A percentile compares a stretch with the other conserved stretches of the same genome.
Evolutionary conservation across 2,113 vertebrate genomes (phyloP).

Genomic region (Eonycteris spelaea): DNA sequence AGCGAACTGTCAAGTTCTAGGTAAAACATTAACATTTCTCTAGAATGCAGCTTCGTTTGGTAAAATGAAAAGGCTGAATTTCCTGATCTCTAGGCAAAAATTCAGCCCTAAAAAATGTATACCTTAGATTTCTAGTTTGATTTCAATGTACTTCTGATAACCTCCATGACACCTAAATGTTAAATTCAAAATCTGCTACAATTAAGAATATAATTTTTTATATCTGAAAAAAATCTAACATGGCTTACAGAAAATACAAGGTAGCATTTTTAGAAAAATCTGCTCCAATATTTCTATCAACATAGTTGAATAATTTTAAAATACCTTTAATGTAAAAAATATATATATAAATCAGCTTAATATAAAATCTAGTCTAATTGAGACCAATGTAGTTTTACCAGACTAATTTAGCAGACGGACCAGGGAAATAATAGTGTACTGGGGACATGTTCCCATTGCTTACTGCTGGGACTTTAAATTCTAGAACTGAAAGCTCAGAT

Average conservation of each 20-base stretch:
- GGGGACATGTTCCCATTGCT: background rate
- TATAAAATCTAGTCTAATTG: constrained; percentile 23
- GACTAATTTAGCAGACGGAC: background rate
- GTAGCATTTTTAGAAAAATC: constrained; percentile 16
- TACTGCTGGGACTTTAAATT: background rate
- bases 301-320: background rate
- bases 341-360: constrained; percentile 42
- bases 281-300: background rate
- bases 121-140: constrained; percentile 21
- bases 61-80: background rate
- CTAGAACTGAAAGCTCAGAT: constrained; percentile 20
- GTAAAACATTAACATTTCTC: constrained; percentile 25
- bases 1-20: background rate
- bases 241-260: constrained; percentile 16
- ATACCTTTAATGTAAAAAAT: background rate
- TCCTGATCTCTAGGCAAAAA: constrained; percentile 28
- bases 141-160: constrained; percentile 34
- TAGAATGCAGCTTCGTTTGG: background rate
- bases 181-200: constrained; percentile 3
- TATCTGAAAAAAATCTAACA: constrained; percentile 29
- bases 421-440: background rate
- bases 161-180: background rate
- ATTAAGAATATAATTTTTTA: background rate
- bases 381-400: constrained; percentile 6
- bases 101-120: background rate